These are phyloP conservation scores for Bombus confusus DNA, from an alignment of 1,140 invertebrate species.

Conservation along the genomic window DNA sequence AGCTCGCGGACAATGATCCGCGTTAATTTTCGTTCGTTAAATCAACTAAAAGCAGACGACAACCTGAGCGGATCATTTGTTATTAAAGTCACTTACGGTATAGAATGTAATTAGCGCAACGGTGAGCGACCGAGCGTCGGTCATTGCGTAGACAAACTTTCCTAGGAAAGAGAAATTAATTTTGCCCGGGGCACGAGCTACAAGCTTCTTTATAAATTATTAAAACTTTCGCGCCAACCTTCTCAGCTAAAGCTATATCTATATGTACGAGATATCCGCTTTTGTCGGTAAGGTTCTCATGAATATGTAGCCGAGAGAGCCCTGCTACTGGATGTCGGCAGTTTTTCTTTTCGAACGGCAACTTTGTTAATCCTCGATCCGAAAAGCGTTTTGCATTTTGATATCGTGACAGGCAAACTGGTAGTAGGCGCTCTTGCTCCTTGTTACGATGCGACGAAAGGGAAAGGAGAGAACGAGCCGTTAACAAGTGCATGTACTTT, in stretches of 20 bases:
- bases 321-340: slow-evolving; percentile 33
- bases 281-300: slow-evolving; percentile 44
- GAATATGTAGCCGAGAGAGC: slow-evolving; percentile 43
- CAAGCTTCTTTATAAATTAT: slow-evolving; percentile 58
- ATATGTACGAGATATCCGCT: background rate
- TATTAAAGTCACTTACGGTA: background rate
- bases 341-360: slow-evolving; percentile 33
- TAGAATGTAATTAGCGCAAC: background rate
- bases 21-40: too few relatives aligned
- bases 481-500: background rate
- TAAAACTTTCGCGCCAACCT: slow-evolving; percentile 48
- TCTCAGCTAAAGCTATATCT: background rate
- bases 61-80: background rate
- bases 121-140: slow-evolving; percentile 28
- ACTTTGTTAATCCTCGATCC: slow-evolving; percentile 49
- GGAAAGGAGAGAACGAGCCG: too few relatives aligned
- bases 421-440: slow-evolving; percentile 14
- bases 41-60: background rate
- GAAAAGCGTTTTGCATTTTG: slow-evolving; percentile 44
- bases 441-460: background rate
- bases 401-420: slow-evolving; percentile 23
- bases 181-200: slow-evolving; percentile 11
- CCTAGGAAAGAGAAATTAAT: slow-evolving; percentile 49
- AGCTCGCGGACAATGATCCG: too few relatives aligned
- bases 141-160: slow-evolving; percentile 17